Evolutionary conservation across 2,888 invertebrate species (phyloP).

Genomic region (Drosophila maculinotata): DNA sequence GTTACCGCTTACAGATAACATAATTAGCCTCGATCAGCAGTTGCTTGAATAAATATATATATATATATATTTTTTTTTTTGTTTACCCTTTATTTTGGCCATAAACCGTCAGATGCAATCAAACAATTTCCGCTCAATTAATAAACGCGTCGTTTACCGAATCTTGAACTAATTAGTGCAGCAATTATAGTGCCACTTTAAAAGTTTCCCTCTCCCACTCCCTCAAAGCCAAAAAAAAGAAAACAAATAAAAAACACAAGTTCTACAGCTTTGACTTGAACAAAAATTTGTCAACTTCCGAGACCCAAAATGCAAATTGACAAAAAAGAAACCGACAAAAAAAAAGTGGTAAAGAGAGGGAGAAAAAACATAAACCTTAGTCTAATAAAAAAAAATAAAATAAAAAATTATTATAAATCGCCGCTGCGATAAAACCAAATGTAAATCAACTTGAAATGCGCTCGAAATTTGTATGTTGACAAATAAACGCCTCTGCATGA

Average conservation of each 20-base stretch:
- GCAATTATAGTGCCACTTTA: conserved; percentile 52
- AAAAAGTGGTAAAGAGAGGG: conserved; percentile 1
- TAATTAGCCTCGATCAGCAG: conserved; percentile 48
- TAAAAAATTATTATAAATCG: conserved; percentile 70
- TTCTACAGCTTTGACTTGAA: conserved; percentile 28
- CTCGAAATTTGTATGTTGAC: conserved; percentile 73
- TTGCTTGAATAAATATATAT: no score
- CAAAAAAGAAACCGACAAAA: conserved; percentile 9
- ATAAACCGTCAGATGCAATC: conserved; percentile 59
- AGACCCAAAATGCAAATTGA: conserved; percentile 60
- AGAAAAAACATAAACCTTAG: conserved; percentile 15
- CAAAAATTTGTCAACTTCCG: conserved; percentile 76
- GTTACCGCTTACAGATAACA: conserved; percentile 35
- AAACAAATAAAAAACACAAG: conserved; percentile 40
- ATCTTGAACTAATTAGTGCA: conserved; percentile 70
- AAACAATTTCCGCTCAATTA: conserved; percentile 78
- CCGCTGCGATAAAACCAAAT: conserved; percentile 62
- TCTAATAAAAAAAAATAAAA: conserved; percentile 43
- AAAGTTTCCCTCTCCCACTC: not conserved
- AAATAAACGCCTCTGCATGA: conserved; percentile 78
- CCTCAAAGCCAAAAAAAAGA: conserved; percentile 12
- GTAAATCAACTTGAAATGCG: conserved; percentile 73
- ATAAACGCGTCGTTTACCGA: conserved; percentile 43
- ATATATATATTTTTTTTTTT: no score
- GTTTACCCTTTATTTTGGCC: conserved; percentile 25